Percentiles rank a stretch among this genome's conserved stretches.
Evolutionary conservation across 2,797 vertebrate species (phyloP).

Genomic region (Muscicapa striata): DNA sequence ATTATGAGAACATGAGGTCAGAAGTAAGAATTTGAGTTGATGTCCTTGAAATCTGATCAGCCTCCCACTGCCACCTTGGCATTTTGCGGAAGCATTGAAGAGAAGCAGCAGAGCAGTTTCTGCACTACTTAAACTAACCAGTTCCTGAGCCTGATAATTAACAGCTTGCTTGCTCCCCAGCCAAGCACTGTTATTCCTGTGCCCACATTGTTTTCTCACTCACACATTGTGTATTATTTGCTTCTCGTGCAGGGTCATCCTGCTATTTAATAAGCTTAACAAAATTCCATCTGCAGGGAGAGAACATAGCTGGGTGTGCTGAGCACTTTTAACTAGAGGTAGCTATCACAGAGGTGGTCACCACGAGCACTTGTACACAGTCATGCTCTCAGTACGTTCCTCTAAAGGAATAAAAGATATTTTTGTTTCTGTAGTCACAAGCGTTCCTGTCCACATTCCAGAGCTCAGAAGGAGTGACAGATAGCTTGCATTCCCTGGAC

Average conservation of each 20-base stretch:
- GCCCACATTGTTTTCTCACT: neutral
- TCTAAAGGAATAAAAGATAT: conserved; percentile 45
- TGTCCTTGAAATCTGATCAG: neutral
- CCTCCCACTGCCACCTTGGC: neutral
- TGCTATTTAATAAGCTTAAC: neutral
- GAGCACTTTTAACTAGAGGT: neutral
- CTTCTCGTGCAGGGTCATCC: neutral
- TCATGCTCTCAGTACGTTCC: neutral
- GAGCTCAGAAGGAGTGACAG: neutral
- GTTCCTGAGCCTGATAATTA: neutral
- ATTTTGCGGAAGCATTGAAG: neutral
- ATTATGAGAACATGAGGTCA: neutral
- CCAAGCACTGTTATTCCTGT: neutral
- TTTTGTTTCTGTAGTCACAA: conserved; percentile 27
- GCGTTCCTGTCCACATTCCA: conserved; percentile 7
- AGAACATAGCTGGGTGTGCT: neutral
- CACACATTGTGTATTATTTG: neutral
- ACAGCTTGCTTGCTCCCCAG: neutral
- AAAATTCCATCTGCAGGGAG: neutral
- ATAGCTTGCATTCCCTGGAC: neutral
- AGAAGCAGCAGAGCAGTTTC: neutral
- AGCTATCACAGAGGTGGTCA: neutral
- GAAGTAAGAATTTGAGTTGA: neutral
- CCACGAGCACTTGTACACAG: neutral
- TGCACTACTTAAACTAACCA: neutral